These are phyloP conservation scores for Lateolabrax maculatus DNA, from an alignment of 2,797 vertebrate genomes.

Conservation along the genomic window DNA sequence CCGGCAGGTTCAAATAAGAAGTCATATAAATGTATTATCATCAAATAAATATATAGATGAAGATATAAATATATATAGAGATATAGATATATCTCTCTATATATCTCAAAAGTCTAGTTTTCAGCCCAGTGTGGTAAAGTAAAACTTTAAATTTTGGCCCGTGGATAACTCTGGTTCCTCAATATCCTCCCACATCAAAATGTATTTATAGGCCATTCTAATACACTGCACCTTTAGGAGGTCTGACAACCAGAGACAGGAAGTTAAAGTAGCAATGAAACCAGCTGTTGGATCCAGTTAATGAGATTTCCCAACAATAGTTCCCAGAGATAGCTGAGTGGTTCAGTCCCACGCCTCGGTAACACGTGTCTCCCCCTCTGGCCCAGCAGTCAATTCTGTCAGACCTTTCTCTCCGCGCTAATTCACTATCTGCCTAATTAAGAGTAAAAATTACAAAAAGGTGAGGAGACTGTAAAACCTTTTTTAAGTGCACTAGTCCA, in stretches of 20 bases:
- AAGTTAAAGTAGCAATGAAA: constrained; percentile 80
- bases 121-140: neutral
- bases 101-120: neutral
- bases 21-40: no score
- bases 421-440: constrained; percentile 34
- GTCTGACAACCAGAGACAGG: constrained; percentile 54
- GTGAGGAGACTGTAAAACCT: neutral
- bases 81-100: no score
- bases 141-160: constrained; percentile 16
- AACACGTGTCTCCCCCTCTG: constrained; percentile 1
- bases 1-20: no score
- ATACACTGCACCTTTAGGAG: constrained; percentile 39
- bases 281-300: constrained; percentile 73
- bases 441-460: constrained; percentile 8
- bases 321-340: constrained; percentile 14
- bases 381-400: constrained; percentile 6
- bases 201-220: constrained; percentile 40
- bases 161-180: constrained; percentile 27
- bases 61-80: no score
- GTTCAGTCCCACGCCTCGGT: constrained; percentile 12
- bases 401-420: constrained; percentile 18
- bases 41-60: no score
- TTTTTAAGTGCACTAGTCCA: constrained; percentile 77
- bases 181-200: constrained; percentile 13
- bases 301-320: constrained; percentile 81